These are phyloP conservation scores for Aphyosemion australe DNA, from an alignment of 2,113 vertebrate genomes.

Conservation along the genomic window DNA sequence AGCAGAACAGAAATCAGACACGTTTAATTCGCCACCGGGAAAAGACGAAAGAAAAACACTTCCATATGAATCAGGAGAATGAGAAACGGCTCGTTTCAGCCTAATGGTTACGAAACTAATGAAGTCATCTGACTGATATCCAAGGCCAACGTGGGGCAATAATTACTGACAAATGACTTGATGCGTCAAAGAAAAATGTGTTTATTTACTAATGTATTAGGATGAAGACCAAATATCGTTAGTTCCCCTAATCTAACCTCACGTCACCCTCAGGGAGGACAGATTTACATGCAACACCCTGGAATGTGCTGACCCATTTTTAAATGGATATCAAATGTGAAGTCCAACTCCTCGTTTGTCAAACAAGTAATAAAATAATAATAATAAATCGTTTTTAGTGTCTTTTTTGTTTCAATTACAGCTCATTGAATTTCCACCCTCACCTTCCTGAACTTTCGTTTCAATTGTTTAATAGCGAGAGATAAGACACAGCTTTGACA, in stretches of 20 bases:
- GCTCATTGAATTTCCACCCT: neutral
- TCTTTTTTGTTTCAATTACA: neutral
- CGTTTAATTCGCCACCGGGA: neutral
- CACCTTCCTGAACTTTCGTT: constrained; percentile 4
- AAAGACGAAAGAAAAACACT: neutral
- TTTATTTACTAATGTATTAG: neutral
- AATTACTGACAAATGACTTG: neutral
- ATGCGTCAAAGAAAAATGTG: neutral
- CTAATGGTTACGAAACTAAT: neutral
- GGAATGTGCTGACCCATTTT: neutral
- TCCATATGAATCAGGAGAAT: constrained; percentile 7
- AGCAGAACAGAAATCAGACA: neutral
- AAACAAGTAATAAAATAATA: neutral
- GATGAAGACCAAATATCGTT: neutral
- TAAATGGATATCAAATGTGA: neutral
- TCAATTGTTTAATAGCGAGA: neutral
- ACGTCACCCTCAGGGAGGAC: neutral
- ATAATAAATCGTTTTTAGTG: neutral
- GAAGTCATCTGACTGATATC: neutral
- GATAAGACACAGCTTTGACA: constrained; percentile 7
- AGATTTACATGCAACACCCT: neutral
- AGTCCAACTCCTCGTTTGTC: neutral
- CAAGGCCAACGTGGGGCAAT: constrained; percentile 7
- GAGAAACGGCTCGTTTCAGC: neutral
- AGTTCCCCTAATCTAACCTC: neutral